Percentiles rank a stretch among this genome's conserved stretches.
Evolutionary conservation across 2,888 invertebrate genomes (phyloP).

Genomic region (Rhodophaea formosa): DNA sequence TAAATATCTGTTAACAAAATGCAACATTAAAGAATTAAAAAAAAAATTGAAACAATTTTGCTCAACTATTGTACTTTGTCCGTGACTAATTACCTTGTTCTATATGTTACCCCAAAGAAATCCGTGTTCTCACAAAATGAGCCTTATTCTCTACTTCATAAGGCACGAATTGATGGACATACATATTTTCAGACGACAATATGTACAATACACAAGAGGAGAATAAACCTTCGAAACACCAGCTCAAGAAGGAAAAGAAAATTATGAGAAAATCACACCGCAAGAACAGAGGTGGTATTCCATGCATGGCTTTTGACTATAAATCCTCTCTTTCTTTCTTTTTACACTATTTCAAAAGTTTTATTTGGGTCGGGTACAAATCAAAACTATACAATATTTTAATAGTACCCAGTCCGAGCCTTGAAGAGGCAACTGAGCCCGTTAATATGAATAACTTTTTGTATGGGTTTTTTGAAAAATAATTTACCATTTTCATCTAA

Average conservation of each 20-base stretch:
- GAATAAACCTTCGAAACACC: conserved; percentile 83
- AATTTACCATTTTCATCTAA: too few relatives aligned
- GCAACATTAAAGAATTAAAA: neutral
- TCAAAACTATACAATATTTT: too few relatives aligned
- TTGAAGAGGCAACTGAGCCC: too few relatives aligned
- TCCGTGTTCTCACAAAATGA: neutral
- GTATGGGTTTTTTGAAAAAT: too few relatives aligned
- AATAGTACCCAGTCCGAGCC: too few relatives aligned
- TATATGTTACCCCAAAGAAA: neutral
- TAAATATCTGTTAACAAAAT: too few relatives aligned
- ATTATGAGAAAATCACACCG: conserved; percentile 80
- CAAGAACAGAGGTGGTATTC: conserved; percentile 67
- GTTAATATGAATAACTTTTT: too few relatives aligned
- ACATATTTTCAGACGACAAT: conserved; percentile 74
- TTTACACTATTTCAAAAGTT: too few relatives aligned
- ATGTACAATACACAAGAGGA: conserved; percentile 75
- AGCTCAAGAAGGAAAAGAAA: conserved; percentile 83
- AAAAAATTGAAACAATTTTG: neutral
- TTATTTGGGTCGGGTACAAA: too few relatives aligned
- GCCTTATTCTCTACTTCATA: conserved; percentile 36
- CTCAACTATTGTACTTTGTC: neutral
- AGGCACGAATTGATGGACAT: conserved; percentile 47
- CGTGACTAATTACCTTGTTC: conserved; percentile 1
- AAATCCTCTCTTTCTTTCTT: too few relatives aligned
- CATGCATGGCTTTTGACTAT: neutral